Conservation (phyloP, 2,113 vertebrate species). For the Mugil cephalus region DNA sequence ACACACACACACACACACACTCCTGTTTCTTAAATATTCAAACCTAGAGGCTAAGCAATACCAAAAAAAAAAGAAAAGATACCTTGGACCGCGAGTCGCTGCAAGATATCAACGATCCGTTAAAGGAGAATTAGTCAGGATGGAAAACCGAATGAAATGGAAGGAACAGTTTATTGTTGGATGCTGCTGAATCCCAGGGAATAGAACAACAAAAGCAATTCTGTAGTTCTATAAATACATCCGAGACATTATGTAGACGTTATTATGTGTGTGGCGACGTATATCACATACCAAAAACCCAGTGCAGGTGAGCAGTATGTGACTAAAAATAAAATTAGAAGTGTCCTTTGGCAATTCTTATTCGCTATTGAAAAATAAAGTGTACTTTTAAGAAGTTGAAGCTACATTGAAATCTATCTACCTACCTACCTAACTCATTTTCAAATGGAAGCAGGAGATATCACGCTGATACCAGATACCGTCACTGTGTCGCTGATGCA, state of each 20-base stretch:
- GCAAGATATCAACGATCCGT: constrained; percentile 27
- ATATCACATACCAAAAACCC: not conserved
- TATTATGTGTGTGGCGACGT: not conserved
- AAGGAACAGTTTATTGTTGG: not conserved
- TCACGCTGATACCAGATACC: too few species aligned
- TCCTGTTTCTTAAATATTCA: constrained; percentile 22
- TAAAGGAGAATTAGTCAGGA: constrained; percentile 14
- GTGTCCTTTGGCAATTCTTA: too few species aligned
- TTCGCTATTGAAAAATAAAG: too few species aligned
- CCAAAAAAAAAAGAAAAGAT: constrained; percentile 31
- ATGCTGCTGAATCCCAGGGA: constrained; percentile 1
- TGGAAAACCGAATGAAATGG: constrained; percentile 15
- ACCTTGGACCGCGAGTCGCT: constrained; percentile 22
- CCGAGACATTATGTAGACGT: not conserved
- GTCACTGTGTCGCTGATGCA: too few species aligned
- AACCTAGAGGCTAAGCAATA: constrained; percentile 44
- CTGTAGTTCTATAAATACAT: not conserved
- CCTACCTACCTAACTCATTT: too few species aligned
- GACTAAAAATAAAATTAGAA: too few species aligned
- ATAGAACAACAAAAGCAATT: constrained; percentile 3
- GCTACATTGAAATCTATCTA: too few species aligned
- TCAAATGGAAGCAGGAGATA: too few species aligned
- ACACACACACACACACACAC: not conserved
- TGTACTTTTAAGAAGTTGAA: too few species aligned
- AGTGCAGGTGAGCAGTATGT: too few species aligned